Conservation (phyloP, 2,113 vertebrate genomes). For the Boleophthalmus pectinirostris region DNA sequence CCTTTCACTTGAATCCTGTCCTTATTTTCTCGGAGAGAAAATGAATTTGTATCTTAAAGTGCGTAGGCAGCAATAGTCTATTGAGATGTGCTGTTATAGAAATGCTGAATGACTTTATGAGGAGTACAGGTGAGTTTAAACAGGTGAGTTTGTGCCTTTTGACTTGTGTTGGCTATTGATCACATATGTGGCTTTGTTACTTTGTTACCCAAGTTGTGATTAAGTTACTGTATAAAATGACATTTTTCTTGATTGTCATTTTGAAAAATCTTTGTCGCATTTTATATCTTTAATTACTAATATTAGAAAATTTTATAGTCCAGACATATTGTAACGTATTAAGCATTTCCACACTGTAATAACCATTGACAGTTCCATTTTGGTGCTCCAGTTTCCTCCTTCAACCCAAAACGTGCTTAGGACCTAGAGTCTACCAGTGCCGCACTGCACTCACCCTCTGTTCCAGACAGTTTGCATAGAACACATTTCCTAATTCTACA, state of each 20-base stretch:
- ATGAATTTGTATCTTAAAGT: slow-evolving; percentile 38
- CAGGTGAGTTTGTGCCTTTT: slow-evolving; percentile 19
- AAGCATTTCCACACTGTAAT: no score
- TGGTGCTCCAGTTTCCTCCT: not conserved
- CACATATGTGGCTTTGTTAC: not conserved
- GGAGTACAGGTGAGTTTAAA: slow-evolving; percentile 27
- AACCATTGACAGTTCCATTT: no score
- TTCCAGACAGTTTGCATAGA: not conserved
- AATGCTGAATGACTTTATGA: slow-evolving; percentile 37
- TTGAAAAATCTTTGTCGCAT: not conserved
- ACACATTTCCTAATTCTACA: no score
- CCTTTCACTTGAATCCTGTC: slow-evolving; percentile 57
- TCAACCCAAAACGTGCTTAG: not conserved
- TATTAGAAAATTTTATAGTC: no score
- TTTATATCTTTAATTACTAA: no score
- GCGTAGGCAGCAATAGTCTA: slow-evolving; percentile 27
- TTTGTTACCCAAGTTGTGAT: not conserved
- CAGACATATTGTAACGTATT: not conserved
- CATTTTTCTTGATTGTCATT: not conserved
- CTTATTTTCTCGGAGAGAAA: slow-evolving; percentile 67
- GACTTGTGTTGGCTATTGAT: not conserved
- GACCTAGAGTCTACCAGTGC: not conserved
- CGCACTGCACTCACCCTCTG: not conserved
- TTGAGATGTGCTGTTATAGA: slow-evolving; percentile 44
- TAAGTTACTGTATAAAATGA: not conserved